Base-by-base conservation (phyloP, 37 sponge, comb jelly and placozoan species). In the Halichondria panicea region DNA sequence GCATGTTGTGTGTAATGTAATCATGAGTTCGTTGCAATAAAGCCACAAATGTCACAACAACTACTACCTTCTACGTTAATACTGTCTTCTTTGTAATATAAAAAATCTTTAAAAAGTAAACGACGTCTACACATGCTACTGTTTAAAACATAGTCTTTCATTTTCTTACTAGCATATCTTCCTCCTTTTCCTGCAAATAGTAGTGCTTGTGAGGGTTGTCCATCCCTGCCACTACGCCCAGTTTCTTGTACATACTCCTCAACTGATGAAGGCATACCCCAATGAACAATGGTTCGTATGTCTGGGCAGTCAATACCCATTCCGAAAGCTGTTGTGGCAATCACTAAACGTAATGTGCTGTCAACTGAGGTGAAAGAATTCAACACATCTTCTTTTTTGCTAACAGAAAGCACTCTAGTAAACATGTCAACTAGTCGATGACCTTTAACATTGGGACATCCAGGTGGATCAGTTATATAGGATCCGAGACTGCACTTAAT, bases 181-280 rank as follows among this genome's bases (percentile, higher is more conserved):
- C 73, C 73, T 19, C 58, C 58, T 27, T 46, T 50, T 36, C 58
- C 58, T 33, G 36, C 2, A 18, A 58, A 79, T 35, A 81, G 46
- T 52, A 68, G 42, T 37, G 84, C 84, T 32, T 45, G 34, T 37
- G 83, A 43, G 32, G 32, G 50, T 6, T 48, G 19, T 21, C 77
- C 84, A 84, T 84, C 84, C 34, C 84, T 60, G 36, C 84, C 84
- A 34, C 63, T 43, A 44, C 77, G 22, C 22, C 84, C 84, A n/a
- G 77, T 76, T 41, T 84, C 77, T 61, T 76, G 84, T 30, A 76
- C 77, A 72, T 73, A 71, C 43, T 71, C 72, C 54, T 82, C 74
- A 43, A 82, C 13, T 15, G 56, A 37, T 28, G 52, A 32, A 58
- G 84, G 77, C 25, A 54, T 33, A 15, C 84, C 84, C 70, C 62